Base-by-base conservation (phyloP, 2,888 invertebrate genomes). In the Aspidiotus destructor region DNA sequence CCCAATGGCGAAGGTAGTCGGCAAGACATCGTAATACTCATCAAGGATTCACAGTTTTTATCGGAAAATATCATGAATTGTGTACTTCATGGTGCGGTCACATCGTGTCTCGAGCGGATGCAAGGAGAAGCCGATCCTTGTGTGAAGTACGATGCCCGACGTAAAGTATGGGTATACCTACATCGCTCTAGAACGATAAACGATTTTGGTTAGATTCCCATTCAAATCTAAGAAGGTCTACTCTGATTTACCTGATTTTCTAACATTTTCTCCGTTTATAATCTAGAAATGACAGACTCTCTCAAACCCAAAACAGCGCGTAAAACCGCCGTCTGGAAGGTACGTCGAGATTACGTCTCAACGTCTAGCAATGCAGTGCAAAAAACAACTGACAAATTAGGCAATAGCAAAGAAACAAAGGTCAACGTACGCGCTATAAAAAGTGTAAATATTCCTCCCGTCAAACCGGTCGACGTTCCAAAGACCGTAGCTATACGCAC, bases 121-220 rank as follows among this genome's bases (percentile, higher is more conserved):
- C 89, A 94, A 74, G 89, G 88, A 10, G 90, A 95, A 73, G 85
- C 87, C 69, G 96, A 96, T 79, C 95, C 96, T 0, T 91, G 94
- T 74, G 94, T 96, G 0, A 89, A 92, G 74, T 96, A 94, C 76
- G 94, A 96, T 77, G 87, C 90, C 1, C 86, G 90, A 74, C 84
- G 91, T 7, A 94, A 95, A 74, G 85, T 92, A 42, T 97, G 97
- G 97, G 90, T 95, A n/a, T 96, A 96, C 77, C 80, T 96, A 68
- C 95, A 96, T 77, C 83, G 93, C 69, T 82, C 81, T 63, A 77
- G 85, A 57, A 81, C 83, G 8, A 83, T 84, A 74, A 82, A 83
- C 55, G 85, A 86, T 76, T 85, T 85, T 76, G 84, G 85, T 85
- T 75, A 73, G 77, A 75, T 11, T 2, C 58, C 6, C 7, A 48